A percentile compares a stretch with the other conserved stretches of the same genome.
phyloP scores from a whole-genome alignment of 2,888 invertebrate species.

The Cheilosia scutellata region DNA sequence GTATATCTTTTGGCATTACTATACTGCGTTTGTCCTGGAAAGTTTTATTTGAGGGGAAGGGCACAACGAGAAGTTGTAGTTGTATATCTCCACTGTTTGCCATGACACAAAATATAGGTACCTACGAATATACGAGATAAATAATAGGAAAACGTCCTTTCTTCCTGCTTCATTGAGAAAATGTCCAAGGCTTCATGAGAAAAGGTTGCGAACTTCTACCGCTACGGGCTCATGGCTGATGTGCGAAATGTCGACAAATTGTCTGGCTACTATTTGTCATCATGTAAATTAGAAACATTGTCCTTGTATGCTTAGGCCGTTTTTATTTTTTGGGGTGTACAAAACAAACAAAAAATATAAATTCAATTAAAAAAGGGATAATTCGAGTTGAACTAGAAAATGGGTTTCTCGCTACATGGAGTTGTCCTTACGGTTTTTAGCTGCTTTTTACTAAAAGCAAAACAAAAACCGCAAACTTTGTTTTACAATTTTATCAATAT shows the following conservation, averaged over 20 bases:
- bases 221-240: conserved; percentile 9
- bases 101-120: background rate
- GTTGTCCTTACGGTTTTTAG: too few species aligned
- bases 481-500: too few species aligned
- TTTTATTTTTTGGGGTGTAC: conserved; percentile 10
- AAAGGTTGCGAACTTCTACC: background rate
- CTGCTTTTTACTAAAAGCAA: too few species aligned
- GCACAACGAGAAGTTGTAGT: background rate
- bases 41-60: conserved; percentile 8
- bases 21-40: conserved; percentile 5
- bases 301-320: conserved; percentile 33
- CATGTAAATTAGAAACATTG: conserved; percentile 60
- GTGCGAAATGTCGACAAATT: conserved; percentile 54
- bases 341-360: too few species aligned
- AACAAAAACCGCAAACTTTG: too few species aligned
- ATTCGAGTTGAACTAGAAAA: too few species aligned
- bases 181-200: conserved; percentile 23
- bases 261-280: conserved; percentile 62
- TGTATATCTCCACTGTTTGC: background rate
- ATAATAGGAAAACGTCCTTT: conserved; percentile 10
- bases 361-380: too few species aligned
- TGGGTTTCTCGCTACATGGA: too few species aligned
- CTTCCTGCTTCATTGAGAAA: conserved; percentile 51
- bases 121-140: background rate
- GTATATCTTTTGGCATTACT: conserved; percentile 2